Evolutionary conservation across 2,113 vertebrate genomes (phyloP).

Genomic region (Chascanopsetta lugubris): DNA sequence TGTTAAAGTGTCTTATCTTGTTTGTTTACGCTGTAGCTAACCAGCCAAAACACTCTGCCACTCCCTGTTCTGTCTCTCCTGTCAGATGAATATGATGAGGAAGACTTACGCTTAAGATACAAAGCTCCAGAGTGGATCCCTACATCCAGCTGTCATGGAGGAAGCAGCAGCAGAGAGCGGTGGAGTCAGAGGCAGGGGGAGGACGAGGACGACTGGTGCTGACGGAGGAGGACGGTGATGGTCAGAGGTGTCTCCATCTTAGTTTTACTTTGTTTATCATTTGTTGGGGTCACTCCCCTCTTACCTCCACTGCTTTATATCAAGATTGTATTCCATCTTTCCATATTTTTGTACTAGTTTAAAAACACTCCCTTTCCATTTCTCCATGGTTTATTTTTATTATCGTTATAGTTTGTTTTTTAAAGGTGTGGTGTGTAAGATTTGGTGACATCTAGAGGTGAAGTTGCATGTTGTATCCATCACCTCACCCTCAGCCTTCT

Average conservation of each 20-base stretch:
- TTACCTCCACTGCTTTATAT: too few species aligned
- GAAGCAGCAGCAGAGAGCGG: not conserved
- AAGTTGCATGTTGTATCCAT: too few species aligned
- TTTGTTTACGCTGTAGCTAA: too few species aligned
- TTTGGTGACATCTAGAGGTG: too few species aligned
- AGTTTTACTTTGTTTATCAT: slow-evolving; percentile 6
- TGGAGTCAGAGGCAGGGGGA: too few species aligned
- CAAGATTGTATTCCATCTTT: not conserved
- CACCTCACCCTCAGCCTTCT: too few species aligned
- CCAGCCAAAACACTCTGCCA: not conserved
- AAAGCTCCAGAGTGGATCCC: not conserved
- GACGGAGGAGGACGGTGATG: not conserved
- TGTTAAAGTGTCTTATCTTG: too few species aligned
- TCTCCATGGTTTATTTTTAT: not conserved
- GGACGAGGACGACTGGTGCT: not conserved
- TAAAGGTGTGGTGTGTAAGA: too few species aligned
- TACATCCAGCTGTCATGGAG: not conserved
- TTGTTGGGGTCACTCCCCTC: not conserved
- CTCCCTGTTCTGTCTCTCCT: not conserved
- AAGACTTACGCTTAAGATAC: too few species aligned
- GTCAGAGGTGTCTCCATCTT: slow-evolving; percentile 4
- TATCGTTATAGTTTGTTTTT: too few species aligned
- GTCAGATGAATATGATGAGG: slow-evolving; percentile 30
- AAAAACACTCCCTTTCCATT: too few species aligned
- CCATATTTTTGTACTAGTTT: too few species aligned